Conservation (phyloP, 2,797 vertebrate species). For the Pseudocheirus occidentalis region DNA sequence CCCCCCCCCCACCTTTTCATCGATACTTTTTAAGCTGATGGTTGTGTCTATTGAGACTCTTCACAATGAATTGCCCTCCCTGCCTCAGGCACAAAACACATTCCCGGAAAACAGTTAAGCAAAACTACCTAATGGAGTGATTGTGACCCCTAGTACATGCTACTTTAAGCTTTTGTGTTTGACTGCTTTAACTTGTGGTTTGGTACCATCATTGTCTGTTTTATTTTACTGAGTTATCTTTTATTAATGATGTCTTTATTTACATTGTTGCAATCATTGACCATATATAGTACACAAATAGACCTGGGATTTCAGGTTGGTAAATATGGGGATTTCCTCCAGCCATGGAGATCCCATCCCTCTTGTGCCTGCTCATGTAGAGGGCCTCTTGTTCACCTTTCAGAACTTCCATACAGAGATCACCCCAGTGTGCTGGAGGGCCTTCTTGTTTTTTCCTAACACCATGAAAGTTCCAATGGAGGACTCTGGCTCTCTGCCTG, state of each 20-base stretch:
- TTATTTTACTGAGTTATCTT: not conserved
- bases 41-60: not conserved
- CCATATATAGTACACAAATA: not conserved
- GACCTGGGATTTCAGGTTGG: not conserved
- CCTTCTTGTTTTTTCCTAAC: not conserved
- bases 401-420: not conserved
- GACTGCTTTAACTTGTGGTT: not conserved
- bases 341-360: not conserved
- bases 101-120: not conserved
- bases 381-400: not conserved
- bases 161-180: not conserved
- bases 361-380: not conserved
- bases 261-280: not conserved
- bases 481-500: not conserved
- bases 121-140: not conserved
- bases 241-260: not conserved
- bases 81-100: not conserved
- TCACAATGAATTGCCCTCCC: not conserved
- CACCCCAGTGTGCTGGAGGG: not conserved
- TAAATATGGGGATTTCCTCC: not conserved
- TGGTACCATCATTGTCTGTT: not conserved
- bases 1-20: not conserved
- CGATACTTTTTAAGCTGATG: not conserved
- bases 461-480: not conserved
- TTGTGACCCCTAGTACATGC: not conserved